A percentile compares a stretch with the other conserved stretches of the same genome.
These are phyloP conservation scores for Drosophila obscura DNA, from an alignment of 1,140 invertebrate species.

Conservation along the genomic window DNA sequence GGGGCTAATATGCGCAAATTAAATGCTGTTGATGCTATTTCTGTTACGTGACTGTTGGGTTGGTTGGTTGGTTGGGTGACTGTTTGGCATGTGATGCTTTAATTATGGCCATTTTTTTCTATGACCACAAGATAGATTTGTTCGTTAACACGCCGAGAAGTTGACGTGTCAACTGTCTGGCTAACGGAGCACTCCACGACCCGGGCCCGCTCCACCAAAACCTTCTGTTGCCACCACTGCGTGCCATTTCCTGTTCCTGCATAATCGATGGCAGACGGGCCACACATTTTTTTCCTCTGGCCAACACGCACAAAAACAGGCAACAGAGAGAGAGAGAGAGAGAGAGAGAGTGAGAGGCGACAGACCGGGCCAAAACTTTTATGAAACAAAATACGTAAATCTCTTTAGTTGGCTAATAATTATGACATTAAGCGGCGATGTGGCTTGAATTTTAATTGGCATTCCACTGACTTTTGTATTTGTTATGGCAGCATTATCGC, in stretches of 20 bases:
- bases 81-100: conserved; percentile 49
- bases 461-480: conserved; percentile 50
- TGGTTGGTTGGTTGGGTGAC: conserved; percentile 3
- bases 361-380: conserved; percentile 52
- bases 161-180: conserved; percentile 61
- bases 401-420: conserved; percentile 82
- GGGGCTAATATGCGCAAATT: conserved; percentile 67
- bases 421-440: conserved; percentile 80
- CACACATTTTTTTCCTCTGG: conserved; percentile 10
- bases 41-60: conserved; percentile 67
- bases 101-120: conserved; percentile 63
- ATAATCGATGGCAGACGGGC: conserved; percentile 67
- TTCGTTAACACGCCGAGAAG: conserved; percentile 63
- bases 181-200: conserved; percentile 1
- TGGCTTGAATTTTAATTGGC: conserved; percentile 79
- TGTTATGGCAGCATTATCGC: conserved; percentile 4
- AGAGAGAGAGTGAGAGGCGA: background rate
- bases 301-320: conserved; percentile 45
- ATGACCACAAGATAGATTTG: conserved; percentile 35
- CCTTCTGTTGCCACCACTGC: conserved; percentile 22
- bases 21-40: conserved; percentile 63
- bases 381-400: conserved; percentile 80
- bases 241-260: conserved; percentile 50
- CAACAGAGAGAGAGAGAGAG: conserved; percentile 9
- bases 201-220: background rate